Evolutionary conservation across 2,888 invertebrate genomes (phyloP).

Genomic region (Megastigmus dorsalis): DNA sequence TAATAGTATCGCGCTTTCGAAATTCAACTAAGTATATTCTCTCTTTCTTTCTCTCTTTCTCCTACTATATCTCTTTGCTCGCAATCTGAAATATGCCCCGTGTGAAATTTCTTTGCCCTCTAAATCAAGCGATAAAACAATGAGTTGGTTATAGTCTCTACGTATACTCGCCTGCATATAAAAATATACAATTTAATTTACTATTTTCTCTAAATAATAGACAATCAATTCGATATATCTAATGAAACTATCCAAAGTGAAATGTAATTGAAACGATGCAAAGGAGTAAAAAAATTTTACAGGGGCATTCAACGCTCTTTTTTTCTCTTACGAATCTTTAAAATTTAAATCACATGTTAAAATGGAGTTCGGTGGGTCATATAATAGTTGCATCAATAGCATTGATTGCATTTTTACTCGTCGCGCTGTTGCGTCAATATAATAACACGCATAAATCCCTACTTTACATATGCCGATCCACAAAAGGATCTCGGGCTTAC

Average conservation of each 20-base stretch:
- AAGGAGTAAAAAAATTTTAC: slow-evolving; percentile 10
- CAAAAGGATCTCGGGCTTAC: not conserved
- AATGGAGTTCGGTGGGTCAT: not conserved
- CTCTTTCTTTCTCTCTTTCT: not conserved
- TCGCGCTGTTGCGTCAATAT: slow-evolving; percentile 3
- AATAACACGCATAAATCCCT: not conserved
- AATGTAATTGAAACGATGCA: no score
- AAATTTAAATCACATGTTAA: not conserved
- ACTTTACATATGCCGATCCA: not conserved
- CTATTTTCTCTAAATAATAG: slow-evolving; percentile 7
- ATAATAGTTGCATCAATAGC: not conserved
- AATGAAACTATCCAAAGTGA: not conserved
- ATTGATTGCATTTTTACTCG: slow-evolving; percentile 16
- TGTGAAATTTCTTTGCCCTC: slow-evolving; percentile 5
- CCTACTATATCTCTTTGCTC: no score
- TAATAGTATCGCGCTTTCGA: slow-evolving; percentile 2
- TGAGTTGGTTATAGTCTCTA: not conserved
- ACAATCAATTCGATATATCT: not conserved
- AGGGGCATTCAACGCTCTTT: not conserved
- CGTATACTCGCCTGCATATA: not conserved
- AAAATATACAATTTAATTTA: slow-evolving; percentile 21
- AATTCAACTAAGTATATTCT: slow-evolving; percentile 1
- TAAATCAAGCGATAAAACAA: not conserved
- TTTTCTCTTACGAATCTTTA: slow-evolving; percentile 13
- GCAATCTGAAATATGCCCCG: not conserved